Evolutionary conservation across 2,888 invertebrate species (phyloP).

Genomic region (Folsomia candida): DNA sequence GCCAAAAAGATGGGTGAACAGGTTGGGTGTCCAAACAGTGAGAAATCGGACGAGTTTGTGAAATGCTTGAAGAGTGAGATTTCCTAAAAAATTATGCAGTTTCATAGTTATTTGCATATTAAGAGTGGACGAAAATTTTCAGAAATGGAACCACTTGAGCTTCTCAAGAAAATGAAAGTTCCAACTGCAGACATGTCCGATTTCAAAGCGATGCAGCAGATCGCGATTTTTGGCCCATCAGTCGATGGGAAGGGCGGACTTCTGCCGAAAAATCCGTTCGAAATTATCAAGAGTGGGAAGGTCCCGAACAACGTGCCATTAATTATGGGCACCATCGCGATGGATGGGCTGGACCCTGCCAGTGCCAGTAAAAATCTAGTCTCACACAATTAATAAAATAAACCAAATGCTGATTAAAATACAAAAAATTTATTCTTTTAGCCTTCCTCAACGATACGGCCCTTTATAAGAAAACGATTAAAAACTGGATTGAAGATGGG

Average conservation of each 20-base stretch:
- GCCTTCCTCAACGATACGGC: constrained; percentile 21
- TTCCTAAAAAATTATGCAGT: too few relatives aligned
- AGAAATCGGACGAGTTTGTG: constrained; percentile 33
- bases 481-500: constrained; percentile 28
- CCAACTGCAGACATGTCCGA: neutral
- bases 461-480: constrained; percentile 27
- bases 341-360: neutral
- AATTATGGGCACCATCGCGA: neutral
- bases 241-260: constrained; percentile 20
- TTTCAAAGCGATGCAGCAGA: constrained; percentile 19
- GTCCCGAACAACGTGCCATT: neutral
- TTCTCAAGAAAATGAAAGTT: constrained; percentile 24
- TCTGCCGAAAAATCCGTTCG: neutral
- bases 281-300: neutral
- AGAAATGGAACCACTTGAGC: constrained; percentile 22
- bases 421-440: neutral
- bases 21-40: constrained; percentile 40
- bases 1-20: constrained; percentile 19
- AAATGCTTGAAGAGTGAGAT: constrained; percentile 33
- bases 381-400: neutral
- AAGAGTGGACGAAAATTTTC: neutral
- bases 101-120: neutral
- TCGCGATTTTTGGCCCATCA: constrained; percentile 33
- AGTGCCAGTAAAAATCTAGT: neutral
- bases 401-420: neutral